phyloP scores from a whole-genome alignment of 2,797 vertebrate genomes.

The Pseudotriccus pelzelni region DNA sequence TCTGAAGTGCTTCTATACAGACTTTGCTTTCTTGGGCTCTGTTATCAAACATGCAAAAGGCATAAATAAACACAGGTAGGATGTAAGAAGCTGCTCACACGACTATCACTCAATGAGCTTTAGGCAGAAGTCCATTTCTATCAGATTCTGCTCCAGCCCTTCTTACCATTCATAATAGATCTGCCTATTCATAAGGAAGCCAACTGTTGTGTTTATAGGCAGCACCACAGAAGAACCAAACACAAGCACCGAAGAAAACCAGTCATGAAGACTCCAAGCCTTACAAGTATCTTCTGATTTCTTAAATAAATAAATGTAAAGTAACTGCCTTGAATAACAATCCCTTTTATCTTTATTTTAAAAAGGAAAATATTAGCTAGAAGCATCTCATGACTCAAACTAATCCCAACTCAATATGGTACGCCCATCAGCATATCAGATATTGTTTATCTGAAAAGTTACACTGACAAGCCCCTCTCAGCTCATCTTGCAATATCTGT shows the following conservation, averaged over 20 bases:
- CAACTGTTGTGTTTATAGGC: neutral
- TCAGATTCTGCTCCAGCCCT: neutral
- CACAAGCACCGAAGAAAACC: neutral
- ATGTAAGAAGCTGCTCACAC: neutral
- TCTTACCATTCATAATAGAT: neutral
- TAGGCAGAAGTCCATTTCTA: neutral
- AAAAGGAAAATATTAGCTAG: constrained; percentile 47
- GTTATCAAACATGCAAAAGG: neutral
- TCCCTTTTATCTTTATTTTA: constrained; percentile 35
- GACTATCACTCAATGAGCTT: neutral
- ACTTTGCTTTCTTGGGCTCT: neutral
- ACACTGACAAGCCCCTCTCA: neutral
- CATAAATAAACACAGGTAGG: constrained; percentile 43
- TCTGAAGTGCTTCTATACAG: neutral
- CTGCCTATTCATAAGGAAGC: neutral
- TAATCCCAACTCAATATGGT: neutral
- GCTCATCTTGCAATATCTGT: neutral
- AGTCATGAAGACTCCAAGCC: neutral
- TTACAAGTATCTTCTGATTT: constrained; percentile 24
- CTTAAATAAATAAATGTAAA: neutral
- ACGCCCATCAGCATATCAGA: neutral
- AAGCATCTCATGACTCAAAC: constrained; percentile 61
- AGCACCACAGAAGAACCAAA: neutral
- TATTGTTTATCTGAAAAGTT: neutral
- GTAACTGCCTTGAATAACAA: constrained; percentile 54